phyloP scores from a whole-genome alignment of 2,888 invertebrate species.

The Bedellia somnulentella region DNA sequence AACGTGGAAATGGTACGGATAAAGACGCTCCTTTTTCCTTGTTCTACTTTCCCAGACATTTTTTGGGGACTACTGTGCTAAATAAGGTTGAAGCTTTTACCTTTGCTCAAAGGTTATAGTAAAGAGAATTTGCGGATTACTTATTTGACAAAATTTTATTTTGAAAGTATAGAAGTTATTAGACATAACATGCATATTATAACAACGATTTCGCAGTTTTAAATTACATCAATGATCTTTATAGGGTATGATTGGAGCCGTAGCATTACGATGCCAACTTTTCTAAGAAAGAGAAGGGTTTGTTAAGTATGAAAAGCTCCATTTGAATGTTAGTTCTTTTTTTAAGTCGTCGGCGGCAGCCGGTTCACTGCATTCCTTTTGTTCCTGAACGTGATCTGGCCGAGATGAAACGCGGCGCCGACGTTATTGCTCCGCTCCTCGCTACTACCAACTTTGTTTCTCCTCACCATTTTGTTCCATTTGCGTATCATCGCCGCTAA shows the following conservation, averaged over 20 bases:
- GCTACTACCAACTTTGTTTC: conserved; percentile 41
- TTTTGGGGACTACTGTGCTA: too few species aligned
- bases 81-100: too few species aligned
- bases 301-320: conserved; percentile 47
- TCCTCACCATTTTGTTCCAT: conserved; percentile 28
- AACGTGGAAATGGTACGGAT: conserved; percentile 3
- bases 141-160: too few species aligned
- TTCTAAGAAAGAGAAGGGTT: conserved; percentile 21
- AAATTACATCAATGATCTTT: too few species aligned
- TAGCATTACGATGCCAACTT: too few species aligned
- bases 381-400: conserved; percentile 52
- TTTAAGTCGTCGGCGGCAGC: conserved; percentile 19
- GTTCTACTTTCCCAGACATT: neutral
- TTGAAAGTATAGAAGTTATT: too few species aligned
- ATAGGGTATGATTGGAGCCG: too few species aligned
- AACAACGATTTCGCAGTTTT: too few species aligned
- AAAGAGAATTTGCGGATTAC: too few species aligned
- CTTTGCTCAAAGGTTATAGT: too few species aligned
- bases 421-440: conserved; percentile 40
- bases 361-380: conserved; percentile 40
- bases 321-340: conserved; percentile 45
- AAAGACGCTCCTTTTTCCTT: conserved; percentile 1
- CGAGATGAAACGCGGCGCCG: conserved; percentile 45
- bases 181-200: too few species aligned
- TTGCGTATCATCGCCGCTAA: conserved; percentile 27